A percentile compares a stretch with the other conserved stretches of the same genome.
Evolutionary conservation across 2,113 vertebrate species (phyloP).

Genomic region (Platichthys stellatus): DNA sequence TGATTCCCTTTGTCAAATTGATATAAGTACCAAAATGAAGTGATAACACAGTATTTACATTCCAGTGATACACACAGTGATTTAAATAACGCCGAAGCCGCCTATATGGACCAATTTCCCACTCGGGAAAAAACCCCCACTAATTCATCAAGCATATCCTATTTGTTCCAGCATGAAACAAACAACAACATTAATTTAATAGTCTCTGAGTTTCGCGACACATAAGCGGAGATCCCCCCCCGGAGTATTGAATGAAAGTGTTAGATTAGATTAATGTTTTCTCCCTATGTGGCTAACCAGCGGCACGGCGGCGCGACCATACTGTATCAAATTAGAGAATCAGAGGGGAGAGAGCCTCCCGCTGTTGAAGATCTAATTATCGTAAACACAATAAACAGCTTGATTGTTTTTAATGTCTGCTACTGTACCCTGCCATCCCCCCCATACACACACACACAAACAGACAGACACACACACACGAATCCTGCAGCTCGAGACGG

Average conservation of each 20-base stretch:
- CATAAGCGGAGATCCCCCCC: conserved; percentile 66
- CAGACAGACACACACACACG: background rate
- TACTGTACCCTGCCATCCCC: background rate
- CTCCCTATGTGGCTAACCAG: conserved; percentile 75
- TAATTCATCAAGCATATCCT: conserved; percentile 61
- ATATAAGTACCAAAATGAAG: conserved; percentile 40
- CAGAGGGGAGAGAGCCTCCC: conserved; percentile 59
- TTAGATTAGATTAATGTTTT: conserved; percentile 76
- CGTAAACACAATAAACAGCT: conserved; percentile 78
- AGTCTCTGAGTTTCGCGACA: conserved; percentile 60
- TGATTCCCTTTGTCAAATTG: conserved; percentile 36
- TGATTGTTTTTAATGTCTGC: conserved; percentile 74
- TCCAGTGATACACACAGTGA: conserved; percentile 17
- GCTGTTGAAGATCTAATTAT: conserved; percentile 79
- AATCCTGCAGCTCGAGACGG: conserved; percentile 6
- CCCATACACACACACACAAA: background rate
- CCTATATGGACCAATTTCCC: conserved; percentile 38
- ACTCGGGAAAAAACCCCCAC: conserved; percentile 29
- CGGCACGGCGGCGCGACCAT: conserved; percentile 55
- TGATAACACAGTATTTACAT: conserved; percentile 32
- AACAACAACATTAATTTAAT: conserved; percentile 79
- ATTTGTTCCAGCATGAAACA: conserved; percentile 71
- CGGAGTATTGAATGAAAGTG: conserved; percentile 77
- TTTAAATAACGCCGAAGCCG: conserved; percentile 8
- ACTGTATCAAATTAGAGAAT: conserved; percentile 77